A percentile compares a stretch with the other conserved stretches of the same genome.
Evolutionary conservation across 2,888 invertebrate genomes (phyloP).

Genomic region (Noctua comes): DNA sequence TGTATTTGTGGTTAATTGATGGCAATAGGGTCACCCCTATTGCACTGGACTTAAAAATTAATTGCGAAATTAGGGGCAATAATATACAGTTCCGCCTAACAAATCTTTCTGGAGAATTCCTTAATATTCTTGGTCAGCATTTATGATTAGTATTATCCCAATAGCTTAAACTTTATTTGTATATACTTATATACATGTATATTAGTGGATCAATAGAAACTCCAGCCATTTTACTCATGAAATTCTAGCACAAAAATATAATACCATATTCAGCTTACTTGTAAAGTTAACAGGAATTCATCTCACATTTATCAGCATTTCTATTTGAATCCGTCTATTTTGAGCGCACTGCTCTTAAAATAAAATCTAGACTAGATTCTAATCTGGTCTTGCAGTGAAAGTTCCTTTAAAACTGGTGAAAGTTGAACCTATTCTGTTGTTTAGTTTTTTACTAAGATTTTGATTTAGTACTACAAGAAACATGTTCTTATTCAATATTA

Average conservation of each 20-base stretch:
- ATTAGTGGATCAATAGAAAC: too few relatives aligned
- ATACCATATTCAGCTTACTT: neutral
- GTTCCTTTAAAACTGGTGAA: slow-evolving; percentile 50
- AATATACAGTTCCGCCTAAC: neutral
- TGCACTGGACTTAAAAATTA: too few relatives aligned
- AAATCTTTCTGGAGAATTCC: neutral
- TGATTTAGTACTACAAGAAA: slow-evolving; percentile 15
- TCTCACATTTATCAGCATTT: slow-evolving; percentile 13
- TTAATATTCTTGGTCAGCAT: neutral
- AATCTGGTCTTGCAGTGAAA: slow-evolving; percentile 50
- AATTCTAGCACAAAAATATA: neutral
- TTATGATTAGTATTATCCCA: neutral
- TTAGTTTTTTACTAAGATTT: slow-evolving; percentile 23
- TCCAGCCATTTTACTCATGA: neutral
- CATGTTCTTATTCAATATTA: neutral
- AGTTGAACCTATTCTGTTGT: slow-evolving; percentile 35
- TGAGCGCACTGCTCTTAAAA: slow-evolving; percentile 26
- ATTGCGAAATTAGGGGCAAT: neutral
- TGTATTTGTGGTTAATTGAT: too few relatives aligned
- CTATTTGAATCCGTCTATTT: slow-evolving; percentile 34
- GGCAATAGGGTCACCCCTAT: too few relatives aligned
- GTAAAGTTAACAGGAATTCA: neutral
- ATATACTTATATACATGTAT: too few relatives aligned
- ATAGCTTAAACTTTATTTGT: neutral
- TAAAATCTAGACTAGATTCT: slow-evolving; percentile 49